These are phyloP conservation scores for Tauraco erythrolophus DNA, from an alignment of 2,113 vertebrate genomes.

Conservation along the genomic window DNA sequence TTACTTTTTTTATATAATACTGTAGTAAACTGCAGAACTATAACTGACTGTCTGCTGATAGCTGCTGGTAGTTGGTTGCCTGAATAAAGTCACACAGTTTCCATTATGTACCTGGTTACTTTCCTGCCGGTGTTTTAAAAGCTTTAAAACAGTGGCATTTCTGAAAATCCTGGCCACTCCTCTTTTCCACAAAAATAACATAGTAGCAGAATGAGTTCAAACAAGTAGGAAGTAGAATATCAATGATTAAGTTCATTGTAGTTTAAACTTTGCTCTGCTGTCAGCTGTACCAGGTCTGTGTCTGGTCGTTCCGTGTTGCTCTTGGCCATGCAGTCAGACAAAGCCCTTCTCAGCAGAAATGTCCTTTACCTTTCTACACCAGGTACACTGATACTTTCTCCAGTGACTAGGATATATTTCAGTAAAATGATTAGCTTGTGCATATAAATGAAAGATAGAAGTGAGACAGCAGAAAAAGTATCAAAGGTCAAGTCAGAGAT, in stretches of 20 bases:
- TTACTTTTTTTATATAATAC: background rate
- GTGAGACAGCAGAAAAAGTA: background rate
- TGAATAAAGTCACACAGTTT: background rate
- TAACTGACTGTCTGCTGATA: background rate
- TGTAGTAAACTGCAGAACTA: background rate
- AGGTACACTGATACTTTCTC: background rate
- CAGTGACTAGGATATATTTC: background rate
- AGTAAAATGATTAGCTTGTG: background rate
- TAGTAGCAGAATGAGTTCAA: background rate
- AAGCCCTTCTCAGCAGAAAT: background rate
- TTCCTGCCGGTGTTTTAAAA: background rate
- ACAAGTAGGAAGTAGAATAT: background rate
- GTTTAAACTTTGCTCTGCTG: background rate
- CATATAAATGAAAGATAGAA: background rate
- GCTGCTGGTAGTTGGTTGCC: background rate
- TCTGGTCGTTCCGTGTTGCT: background rate
- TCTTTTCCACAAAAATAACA: background rate
- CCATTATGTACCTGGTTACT: accelerated
- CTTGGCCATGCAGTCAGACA: background rate
- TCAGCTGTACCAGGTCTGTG: background rate
- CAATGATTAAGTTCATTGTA: background rate
- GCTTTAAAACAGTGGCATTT: background rate
- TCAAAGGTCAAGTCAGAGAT: background rate
- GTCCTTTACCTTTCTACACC: background rate
- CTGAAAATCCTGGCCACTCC: background rate